A percentile compares a stretch with the other conserved stretches of the same genome.
Evolutionary conservation across 37 sponge, comb jelly and placozoan genomes (phyloP).

Genomic region (Aphrocallistes beatrix): DNA sequence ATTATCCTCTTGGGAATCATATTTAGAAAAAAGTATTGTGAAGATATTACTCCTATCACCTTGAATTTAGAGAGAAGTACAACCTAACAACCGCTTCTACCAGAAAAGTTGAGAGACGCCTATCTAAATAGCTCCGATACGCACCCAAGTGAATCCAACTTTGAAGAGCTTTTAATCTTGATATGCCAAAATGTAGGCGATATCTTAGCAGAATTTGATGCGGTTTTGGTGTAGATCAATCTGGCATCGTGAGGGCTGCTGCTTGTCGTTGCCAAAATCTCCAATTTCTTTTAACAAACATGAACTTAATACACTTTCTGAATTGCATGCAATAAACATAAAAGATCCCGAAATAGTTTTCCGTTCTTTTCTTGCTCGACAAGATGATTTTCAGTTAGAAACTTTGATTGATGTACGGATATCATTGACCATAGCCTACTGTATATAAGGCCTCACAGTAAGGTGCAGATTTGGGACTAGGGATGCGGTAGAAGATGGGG

Average conservation of each 20-base stretch:
- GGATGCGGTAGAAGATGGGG: too few relatives aligned
- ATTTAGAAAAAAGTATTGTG: too few relatives aligned
- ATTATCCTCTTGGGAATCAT: too few relatives aligned
- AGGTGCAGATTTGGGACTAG: too few relatives aligned
- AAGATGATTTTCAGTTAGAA: neutral
- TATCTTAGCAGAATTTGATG: slow-evolving; percentile 13
- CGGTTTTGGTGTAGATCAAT: neutral
- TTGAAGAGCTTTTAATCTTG: neutral
- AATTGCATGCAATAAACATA: neutral
- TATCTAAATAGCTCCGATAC: slow-evolving; percentile 1
- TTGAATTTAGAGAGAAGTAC: neutral
- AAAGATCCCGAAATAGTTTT: slow-evolving; percentile 10
- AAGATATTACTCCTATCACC: too few relatives aligned
- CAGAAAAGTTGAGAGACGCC: neutral
- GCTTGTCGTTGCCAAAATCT: neutral
- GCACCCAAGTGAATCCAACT: slow-evolving; percentile 2
- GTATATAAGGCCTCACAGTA: too few relatives aligned
- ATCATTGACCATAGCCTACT: too few relatives aligned
- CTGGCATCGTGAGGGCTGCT: slow-evolving; percentile 1
- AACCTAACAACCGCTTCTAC: neutral
- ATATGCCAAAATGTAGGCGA: neutral
- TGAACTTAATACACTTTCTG: neutral
- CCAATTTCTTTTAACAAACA: neutral
- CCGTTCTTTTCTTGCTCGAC: neutral
- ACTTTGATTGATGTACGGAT: neutral